Percentiles rank a stretch among this genome's conserved stretches.
Conservation (phyloP, 2,797 vertebrate species). For the Pantherophis alleghaniensis region DNA sequence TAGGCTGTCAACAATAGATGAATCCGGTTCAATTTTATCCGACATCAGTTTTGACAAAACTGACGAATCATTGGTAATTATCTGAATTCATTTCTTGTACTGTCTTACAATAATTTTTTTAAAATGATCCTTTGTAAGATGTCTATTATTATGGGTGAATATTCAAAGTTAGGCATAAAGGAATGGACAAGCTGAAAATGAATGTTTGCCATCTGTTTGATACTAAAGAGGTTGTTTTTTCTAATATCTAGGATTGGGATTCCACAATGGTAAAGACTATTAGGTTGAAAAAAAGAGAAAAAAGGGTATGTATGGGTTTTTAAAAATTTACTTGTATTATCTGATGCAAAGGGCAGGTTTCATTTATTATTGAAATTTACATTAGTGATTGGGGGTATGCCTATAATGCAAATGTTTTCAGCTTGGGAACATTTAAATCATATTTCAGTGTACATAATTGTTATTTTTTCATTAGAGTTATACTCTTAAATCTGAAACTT, state of each 20-base stretch:
- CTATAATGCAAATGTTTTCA: background rate
- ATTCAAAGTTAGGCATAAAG: background rate
- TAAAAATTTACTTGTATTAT: background rate
- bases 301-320: conserved; percentile 79
- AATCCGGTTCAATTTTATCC: conserved; percentile 92
- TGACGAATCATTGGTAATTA: conserved; percentile 90
- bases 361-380: background rate
- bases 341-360: background rate
- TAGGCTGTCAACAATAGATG: conserved; percentile 90
- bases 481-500: background rate
- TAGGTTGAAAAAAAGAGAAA: conserved; percentile 90
- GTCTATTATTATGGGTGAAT: background rate
- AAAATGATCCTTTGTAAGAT: background rate
- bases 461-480: background rate
- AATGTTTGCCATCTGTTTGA: background rate
- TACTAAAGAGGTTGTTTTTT: conserved; percentile 15
- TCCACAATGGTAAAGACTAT: conserved; percentile 85
- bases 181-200: background rate
- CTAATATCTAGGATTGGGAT: conserved; percentile 88
- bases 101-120: background rate
- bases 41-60: conserved; percentile 99
- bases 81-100: conserved; percentile 21
- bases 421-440: background rate
- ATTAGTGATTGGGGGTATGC: background rate
- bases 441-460: background rate